Evolutionary conservation across 2,797 vertebrate genomes (phyloP), one percentile per base, ranked within the genome.

Genomic region (Takifugu ocellatus): DNA sequence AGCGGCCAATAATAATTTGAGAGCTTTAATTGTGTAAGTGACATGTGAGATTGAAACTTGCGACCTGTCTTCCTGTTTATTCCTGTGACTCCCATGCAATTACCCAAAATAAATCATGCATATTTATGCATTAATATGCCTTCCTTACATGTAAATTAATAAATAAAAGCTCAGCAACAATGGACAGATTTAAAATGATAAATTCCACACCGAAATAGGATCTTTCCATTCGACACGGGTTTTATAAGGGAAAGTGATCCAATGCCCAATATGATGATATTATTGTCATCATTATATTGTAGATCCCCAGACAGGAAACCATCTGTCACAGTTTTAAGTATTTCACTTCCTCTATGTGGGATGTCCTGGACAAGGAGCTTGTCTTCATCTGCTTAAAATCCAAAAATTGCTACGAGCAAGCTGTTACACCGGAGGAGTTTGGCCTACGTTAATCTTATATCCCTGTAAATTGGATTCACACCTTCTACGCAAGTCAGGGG

Each of bases 391-490:
- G 72, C 83, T 91, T 90, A 88, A 56, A 11, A 69, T 82, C 85
- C 83, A 84, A 84, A 87, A 89, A 87, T 84, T 85, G 85, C 79
- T 84, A 82, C 78, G 51, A 75, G 66, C 82, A 87, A 88, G 87
- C 87, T 84, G 81, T 82, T 87, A 83, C 84, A 86, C 81, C 74
- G 46, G 64, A 71, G 24, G 69, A 55, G 73, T 82, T 83, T 74
- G 71, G 48, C 69, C 66, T 56, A 55, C 60, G 66, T 61, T 89
- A 88, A 90, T 88, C 87, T 66, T 44, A 79, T 87, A 82, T 87
- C 78, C 83, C 72, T 49, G 66, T 72, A 83, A 89, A 91, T 90
- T 86, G 88, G 90, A 91, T 90, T 90, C 79, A 84, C 88, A 86
- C 86, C 71, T 84, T 51, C 44, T 84, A 56, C 77, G 73, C 69